Percentiles rank a stretch among this genome's conserved stretches.
Conservation (phyloP, 2,113 vertebrate species). For the Fulmarus glacialis region DNA sequence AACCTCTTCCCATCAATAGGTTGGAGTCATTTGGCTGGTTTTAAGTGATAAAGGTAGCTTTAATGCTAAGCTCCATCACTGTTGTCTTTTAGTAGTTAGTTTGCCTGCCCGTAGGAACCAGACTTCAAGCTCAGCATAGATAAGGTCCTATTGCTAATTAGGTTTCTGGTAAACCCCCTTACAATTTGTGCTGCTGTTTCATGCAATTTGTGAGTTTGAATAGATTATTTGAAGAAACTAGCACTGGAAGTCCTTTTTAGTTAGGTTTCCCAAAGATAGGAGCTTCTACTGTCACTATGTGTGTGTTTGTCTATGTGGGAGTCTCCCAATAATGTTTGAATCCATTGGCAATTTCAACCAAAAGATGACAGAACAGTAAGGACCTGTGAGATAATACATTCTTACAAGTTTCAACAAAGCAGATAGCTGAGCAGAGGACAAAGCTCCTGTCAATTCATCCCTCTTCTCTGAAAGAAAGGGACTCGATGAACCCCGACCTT, state of each 20-base stretch:
- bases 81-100: background rate
- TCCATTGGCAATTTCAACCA: background rate
- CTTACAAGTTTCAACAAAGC: background rate
- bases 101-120: background rate
- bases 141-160: background rate
- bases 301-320: background rate
- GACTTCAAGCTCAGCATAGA: background rate
- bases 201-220: background rate
- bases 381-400: background rate
- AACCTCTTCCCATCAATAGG: background rate
- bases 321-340: background rate
- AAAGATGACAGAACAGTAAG: background rate
- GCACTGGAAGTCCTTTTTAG: background rate
- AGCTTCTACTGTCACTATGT: background rate
- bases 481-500: background rate
- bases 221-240: background rate
- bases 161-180: background rate
- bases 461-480: background rate
- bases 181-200: background rate
- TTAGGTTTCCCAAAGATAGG: rapidly evolving
- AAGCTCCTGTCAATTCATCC: background rate
- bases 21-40: background rate
- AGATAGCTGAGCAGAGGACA: background rate
- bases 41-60: background rate
- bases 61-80: background rate